Base-by-base conservation (phyloP, 2,888 invertebrate species). In the Luperina nickerlii region DNA sequence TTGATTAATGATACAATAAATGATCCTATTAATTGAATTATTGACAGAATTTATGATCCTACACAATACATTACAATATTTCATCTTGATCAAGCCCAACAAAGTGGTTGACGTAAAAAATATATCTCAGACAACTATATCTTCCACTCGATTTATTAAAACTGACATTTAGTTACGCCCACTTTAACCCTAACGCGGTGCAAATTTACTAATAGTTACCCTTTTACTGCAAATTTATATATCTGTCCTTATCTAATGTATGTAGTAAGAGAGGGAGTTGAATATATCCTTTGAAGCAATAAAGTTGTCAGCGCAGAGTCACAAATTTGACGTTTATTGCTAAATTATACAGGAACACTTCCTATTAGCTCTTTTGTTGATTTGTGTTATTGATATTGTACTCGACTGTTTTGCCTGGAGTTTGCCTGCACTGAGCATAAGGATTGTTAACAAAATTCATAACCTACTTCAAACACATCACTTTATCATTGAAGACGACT, bases 101-200 rank as follows among this genome's bases (percentile, higher is more conserved):
- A 83, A 87, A 90, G 76, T 81, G 82, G 76, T 78, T 62, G 69
- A 57, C 76, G 70, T 69, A 79, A 85, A 83, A 88, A 84, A 81
- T 84, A 84, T 72, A 83, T 83, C 80, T 84, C 81, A 85, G 86
- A 85, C 83, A 86, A 84, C 90, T 90, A 93, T 94, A 93, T 92
- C 93, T 96, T 95, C 93, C 94, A 88, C 90, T 88, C 94, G 93
- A 96, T 96, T 96, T 95, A 94, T 96, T 96, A 95, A 93, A 94
- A 94, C 90, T 94, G 96, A 95, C 96, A 93, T 93, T 81, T 83
- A 91, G 92, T 90, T 90, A 94, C 96, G 96, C 96, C 96, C 92
- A 94, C 95, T 95, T 95, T 93, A 93, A 94, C 95, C 95, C 94
- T 94, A 92, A 92, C 89, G 88, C 90, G 89, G 86, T 90, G 90